phyloP scores from a whole-genome alignment of 2,888 invertebrate species.

The Nipponacmea schrenckii region DNA sequence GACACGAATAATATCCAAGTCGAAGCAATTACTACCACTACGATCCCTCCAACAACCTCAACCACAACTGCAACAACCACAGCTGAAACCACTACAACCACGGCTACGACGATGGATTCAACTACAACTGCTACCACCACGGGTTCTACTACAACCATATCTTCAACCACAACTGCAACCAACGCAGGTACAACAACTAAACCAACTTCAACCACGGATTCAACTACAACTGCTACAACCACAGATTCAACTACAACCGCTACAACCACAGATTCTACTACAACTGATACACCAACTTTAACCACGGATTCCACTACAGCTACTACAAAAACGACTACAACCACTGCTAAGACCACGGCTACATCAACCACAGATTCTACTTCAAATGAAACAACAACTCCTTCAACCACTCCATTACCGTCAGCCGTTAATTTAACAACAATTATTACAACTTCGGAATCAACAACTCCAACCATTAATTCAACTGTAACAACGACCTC shows the following conservation, averaged over 20 bases:
- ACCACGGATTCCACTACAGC: not conserved
- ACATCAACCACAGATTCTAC: not conserved
- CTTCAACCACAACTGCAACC: not conserved
- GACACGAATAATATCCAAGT: not conserved
- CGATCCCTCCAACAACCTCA: not conserved
- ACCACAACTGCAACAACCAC: not conserved
- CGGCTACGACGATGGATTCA: not conserved
- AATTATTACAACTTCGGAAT: not conserved
- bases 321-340: not conserved
- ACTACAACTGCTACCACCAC: not conserved
- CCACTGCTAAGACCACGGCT: not conserved
- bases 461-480: not conserved
- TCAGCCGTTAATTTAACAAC: not conserved
- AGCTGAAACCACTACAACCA: not conserved
- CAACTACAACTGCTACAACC: not conserved
- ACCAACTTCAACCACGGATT: not conserved
- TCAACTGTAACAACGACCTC: not conserved
- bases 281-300: not conserved
- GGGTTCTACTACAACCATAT: not conserved
- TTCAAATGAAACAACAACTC: not conserved
- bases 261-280: not conserved
- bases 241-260: not conserved
- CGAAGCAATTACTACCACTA: not conserved
- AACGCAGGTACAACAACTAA: not conserved
- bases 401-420: not conserved